Percentiles rank a stretch among this genome's conserved stretches.
Conservation (phyloP, 2,888 invertebrate genomes). For the Exocentrus adspersus region DNA sequence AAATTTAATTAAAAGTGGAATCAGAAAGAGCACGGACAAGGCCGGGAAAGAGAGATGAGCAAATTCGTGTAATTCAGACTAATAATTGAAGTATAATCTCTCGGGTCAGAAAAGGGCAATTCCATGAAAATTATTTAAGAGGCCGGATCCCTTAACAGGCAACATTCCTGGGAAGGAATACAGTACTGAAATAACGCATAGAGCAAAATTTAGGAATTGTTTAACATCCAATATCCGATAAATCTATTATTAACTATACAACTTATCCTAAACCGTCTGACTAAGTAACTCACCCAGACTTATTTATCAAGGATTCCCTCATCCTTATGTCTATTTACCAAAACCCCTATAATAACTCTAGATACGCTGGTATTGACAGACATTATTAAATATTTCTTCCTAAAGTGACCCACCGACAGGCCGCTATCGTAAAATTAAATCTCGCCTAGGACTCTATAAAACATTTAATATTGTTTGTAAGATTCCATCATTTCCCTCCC, state of each 20-base stretch:
- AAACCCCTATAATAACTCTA: no score
- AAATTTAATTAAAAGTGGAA: conserved; percentile 1
- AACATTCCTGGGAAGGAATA: neutral
- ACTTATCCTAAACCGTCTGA: no score
- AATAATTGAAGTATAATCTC: neutral
- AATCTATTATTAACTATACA: no score
- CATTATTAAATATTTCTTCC: neutral
- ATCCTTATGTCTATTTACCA: no score
- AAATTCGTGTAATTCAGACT: neutral
- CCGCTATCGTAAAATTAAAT: neutral
- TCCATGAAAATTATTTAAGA: neutral
- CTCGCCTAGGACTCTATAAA: neutral
- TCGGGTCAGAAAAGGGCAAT: neutral
- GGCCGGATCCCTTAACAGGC: neutral
- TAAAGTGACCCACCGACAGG: neutral
- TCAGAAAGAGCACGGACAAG: neutral
- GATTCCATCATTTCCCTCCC: neutral
- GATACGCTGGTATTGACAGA: no score
- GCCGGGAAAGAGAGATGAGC: neutral
- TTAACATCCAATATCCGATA: no score
- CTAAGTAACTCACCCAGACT: no score
- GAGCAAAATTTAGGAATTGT: no score
- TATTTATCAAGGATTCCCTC: no score
- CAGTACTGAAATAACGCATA: neutral
- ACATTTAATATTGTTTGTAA: neutral